Conservation (phyloP, 2,797 vertebrate species). For the Ciconia nigra region DNA sequence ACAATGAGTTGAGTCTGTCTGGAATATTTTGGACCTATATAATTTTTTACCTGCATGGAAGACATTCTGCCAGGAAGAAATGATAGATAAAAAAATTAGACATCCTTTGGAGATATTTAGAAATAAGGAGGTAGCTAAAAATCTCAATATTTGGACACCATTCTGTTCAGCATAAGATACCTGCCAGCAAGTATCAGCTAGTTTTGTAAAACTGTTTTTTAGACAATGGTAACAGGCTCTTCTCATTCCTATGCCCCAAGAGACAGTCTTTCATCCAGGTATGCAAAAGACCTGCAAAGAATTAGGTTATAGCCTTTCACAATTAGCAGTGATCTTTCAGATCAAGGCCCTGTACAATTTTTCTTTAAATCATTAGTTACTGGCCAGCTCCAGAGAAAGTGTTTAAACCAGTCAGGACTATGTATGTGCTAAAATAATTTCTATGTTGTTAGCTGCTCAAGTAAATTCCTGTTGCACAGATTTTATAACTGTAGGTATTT, state of each 20-base stretch:
- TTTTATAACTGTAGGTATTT: not conserved
- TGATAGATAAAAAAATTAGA: not conserved
- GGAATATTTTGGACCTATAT: not conserved
- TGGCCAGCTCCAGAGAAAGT: not conserved
- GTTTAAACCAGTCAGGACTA: not conserved
- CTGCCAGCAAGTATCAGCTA: not conserved
- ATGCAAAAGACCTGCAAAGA: not conserved
- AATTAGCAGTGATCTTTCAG: not conserved
- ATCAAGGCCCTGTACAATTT: not conserved
- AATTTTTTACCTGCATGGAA: not conserved
- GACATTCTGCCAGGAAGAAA: not conserved
- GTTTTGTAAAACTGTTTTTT: not conserved
- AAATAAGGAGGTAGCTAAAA: not conserved
- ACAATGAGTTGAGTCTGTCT: not conserved
- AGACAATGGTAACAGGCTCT: not conserved
- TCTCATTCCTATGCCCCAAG: not conserved
- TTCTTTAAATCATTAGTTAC: not conserved
- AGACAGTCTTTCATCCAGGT: not conserved
- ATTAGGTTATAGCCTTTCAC: not conserved
- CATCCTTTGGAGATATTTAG: not conserved
- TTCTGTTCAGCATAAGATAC: not conserved
- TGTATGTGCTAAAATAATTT: not conserved
- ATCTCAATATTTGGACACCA: not conserved
- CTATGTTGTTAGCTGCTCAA: not conserved
- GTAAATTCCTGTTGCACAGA: not conserved